Percentiles rank a stretch among this genome's conserved stretches.
phyloP scores from a whole-genome alignment of 2,113 vertebrate genomes.

The Lophochroa leadbeateri region DNA sequence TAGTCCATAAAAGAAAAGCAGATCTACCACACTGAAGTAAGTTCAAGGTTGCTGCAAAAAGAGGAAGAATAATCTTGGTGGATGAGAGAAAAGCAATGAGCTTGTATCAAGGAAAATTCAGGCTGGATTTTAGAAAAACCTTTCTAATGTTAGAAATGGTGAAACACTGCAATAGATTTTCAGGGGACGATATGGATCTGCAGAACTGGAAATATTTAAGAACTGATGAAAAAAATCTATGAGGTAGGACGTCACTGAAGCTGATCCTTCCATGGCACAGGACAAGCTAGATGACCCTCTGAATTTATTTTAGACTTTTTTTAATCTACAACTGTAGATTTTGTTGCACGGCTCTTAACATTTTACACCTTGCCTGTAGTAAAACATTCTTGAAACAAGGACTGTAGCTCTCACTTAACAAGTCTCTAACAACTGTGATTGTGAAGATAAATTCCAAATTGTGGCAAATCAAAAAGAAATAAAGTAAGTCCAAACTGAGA shows the following conservation, averaged over 20 bases:
- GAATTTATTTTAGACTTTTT: neutral
- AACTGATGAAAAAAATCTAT: neutral
- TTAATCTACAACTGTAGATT: neutral
- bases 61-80: neutral
- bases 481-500: neutral
- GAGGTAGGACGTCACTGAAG: neutral
- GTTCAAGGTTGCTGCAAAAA: neutral
- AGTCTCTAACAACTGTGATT: neutral
- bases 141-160: neutral
- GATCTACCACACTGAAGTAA: neutral
- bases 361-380: neutral
- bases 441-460: neutral
- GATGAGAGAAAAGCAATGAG: slow-evolving; percentile 1
- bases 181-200: neutral
- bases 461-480: neutral
- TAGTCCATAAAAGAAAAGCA: neutral
- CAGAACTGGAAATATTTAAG: slow-evolving; percentile 24
- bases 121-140: slow-evolving; percentile 10
- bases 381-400: neutral
- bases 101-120: neutral
- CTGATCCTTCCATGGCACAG: neutral
- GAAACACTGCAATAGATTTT: slow-evolving; percentile 12
- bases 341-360: neutral
- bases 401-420: neutral
- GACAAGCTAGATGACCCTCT: neutral